These are phyloP conservation scores for Pangasianodon gigas DNA, from an alignment of 2,113 vertebrate species.

Conservation along the genomic window DNA sequence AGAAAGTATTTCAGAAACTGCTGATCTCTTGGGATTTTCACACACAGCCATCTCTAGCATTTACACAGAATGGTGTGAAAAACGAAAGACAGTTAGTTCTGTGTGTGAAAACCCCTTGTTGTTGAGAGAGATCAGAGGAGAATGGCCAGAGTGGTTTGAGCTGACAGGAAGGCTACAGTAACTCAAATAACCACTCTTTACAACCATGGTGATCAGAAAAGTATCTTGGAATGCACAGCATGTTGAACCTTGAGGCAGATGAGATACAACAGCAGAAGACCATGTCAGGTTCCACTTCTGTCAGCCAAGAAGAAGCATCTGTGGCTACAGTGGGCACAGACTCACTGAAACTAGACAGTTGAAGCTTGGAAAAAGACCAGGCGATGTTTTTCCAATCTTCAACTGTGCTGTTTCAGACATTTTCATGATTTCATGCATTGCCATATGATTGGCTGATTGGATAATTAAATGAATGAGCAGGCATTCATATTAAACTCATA, in stretches of 20 bases:
- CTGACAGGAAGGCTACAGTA: background rate
- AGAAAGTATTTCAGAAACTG: background rate
- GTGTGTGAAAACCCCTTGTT: background rate
- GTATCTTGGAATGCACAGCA: background rate
- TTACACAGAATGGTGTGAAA: background rate
- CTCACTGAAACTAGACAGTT: background rate
- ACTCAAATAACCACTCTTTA: background rate
- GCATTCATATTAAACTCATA: background rate
- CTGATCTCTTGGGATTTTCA: background rate
- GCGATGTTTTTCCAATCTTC: background rate
- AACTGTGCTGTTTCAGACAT: background rate
- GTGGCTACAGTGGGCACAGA: background rate
- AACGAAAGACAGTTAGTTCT: background rate
- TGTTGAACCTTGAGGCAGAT: background rate
- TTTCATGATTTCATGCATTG: background rate
- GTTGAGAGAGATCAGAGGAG: background rate
- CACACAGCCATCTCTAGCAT: background rate
- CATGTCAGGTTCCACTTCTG: background rate
- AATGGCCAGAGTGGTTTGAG: background rate
- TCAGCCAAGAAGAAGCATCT: background rate
- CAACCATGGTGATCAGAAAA: background rate
- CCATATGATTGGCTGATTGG: background rate
- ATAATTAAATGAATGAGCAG: background rate
- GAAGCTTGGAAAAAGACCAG: background rate
- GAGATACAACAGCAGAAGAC: background rate